Conservation (phyloP, 2,797 vertebrate genomes). For the Hipposideros larvatus region DNA sequence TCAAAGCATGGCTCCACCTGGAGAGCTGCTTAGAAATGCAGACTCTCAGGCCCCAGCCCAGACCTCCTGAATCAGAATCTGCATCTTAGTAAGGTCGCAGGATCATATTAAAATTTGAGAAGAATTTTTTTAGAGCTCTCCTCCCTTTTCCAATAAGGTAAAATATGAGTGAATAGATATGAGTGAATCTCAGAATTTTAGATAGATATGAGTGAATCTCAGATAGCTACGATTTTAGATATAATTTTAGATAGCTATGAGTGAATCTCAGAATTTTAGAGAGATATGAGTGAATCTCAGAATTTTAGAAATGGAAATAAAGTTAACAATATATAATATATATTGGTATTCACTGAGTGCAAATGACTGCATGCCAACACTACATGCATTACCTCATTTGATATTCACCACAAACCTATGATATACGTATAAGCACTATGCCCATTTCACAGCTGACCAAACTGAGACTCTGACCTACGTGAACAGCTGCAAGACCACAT, state of each 20-base stretch:
- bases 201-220: no score
- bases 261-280: no score
- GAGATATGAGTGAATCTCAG: no score
- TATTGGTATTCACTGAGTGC: background rate
- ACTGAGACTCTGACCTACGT: background rate
- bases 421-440: background rate
- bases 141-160: background rate
- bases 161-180: background rate
- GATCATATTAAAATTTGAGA: background rate
- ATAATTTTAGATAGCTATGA: no score
- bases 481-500: background rate
- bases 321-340: background rate
- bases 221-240: no score
- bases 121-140: background rate
- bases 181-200: background rate
- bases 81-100: background rate
- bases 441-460: background rate
- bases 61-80: background rate
- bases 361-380: background rate
- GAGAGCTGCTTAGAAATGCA: background rate
- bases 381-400: background rate
- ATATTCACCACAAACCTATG: background rate
- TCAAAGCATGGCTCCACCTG: background rate
- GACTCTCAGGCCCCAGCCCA: background rate
- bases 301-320: slow-evolving; percentile 4